A percentile compares a stretch with the other conserved stretches of the same genome.
phyloP scores from a whole-genome alignment of 2,888 invertebrate genomes.

The Clivina fossor region DNA sequence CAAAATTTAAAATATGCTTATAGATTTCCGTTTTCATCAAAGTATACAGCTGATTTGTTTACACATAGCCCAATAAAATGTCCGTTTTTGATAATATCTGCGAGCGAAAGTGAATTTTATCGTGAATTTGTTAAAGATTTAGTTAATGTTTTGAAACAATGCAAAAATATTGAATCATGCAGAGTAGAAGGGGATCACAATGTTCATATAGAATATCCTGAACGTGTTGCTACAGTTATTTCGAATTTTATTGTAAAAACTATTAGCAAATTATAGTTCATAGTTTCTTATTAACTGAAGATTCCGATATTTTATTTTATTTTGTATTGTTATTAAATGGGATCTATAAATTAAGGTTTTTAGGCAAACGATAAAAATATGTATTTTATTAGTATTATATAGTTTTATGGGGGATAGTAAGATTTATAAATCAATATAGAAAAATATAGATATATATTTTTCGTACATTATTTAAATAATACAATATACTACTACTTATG shows the following conservation, averaged over 20 bases:
- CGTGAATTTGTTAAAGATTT: conserved; percentile 32
- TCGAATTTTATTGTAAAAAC: conserved; percentile 43
- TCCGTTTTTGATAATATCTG: conserved; percentile 49
- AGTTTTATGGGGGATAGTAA: too few relatives aligned
- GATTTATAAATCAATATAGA: too few relatives aligned
- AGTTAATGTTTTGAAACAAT: background rate
- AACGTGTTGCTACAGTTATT: conserved; percentile 52
- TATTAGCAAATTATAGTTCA: conserved; percentile 44
- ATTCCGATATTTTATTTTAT: too few relatives aligned
- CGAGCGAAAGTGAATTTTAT: conserved; percentile 37
- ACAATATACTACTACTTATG: too few relatives aligned
- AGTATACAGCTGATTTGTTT: conserved; percentile 48
- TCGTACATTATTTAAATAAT: too few relatives aligned
- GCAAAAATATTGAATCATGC: conserved; percentile 43
- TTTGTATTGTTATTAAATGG: too few relatives aligned
- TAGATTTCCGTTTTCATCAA: conserved; percentile 49
- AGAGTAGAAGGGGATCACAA: conserved; percentile 62
- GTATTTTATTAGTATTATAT: too few relatives aligned
- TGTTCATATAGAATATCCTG: conserved; percentile 62
- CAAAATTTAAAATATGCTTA: conserved; percentile 54
- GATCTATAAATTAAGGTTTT: too few relatives aligned
- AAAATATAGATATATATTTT: too few relatives aligned
- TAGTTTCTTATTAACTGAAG: too few relatives aligned
- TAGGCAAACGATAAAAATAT: too few relatives aligned
- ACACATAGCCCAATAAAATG: conserved; percentile 45